These are phyloP conservation scores for Ophion costatus DNA, from an alignment of 2,888 invertebrate species.

Conservation along the genomic window DNA sequence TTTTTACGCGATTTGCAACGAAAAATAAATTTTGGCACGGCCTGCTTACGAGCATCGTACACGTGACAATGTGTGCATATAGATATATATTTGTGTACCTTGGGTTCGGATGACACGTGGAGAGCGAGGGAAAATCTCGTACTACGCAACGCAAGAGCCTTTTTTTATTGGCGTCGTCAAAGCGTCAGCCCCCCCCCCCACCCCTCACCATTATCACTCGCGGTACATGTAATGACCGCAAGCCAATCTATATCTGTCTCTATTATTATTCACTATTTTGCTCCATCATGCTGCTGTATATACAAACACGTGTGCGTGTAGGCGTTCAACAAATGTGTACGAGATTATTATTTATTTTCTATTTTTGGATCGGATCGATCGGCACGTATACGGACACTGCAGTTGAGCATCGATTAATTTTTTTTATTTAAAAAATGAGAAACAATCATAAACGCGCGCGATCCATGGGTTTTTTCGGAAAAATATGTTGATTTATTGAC, in stretches of 20 bases:
- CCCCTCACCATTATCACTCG: neutral
- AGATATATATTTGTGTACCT: neutral
- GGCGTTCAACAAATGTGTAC: neutral
- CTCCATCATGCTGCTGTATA: slow-evolving; percentile 8
- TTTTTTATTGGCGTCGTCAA: slow-evolving; percentile 22
- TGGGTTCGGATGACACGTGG: slow-evolving; percentile 27
- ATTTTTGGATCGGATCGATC: slow-evolving; percentile 32
- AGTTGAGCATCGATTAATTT: neutral
- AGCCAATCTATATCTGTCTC: neutral
- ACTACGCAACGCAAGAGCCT: slow-evolving; percentile 17
- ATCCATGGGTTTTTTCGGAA: neutral
- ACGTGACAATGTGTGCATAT: neutral
- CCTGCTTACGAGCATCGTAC: neutral
- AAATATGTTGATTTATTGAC: neutral
- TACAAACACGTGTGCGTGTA: neutral
- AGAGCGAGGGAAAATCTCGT: slow-evolving; percentile 15
- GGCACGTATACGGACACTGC: neutral
- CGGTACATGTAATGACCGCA: neutral
- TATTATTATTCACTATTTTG: slow-evolving; percentile 38
- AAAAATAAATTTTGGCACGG: slow-evolving; percentile 11
- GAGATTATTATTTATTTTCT: slow-evolving; percentile 19
- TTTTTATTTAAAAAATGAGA: neutral
- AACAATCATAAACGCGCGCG: neutral
- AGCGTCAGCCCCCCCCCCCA: neutral
- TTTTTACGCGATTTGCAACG: neutral